These are phyloP conservation scores for Silurus meridionalis DNA, from an alignment of 2,113 vertebrate species.

Conservation along the genomic window DNA sequence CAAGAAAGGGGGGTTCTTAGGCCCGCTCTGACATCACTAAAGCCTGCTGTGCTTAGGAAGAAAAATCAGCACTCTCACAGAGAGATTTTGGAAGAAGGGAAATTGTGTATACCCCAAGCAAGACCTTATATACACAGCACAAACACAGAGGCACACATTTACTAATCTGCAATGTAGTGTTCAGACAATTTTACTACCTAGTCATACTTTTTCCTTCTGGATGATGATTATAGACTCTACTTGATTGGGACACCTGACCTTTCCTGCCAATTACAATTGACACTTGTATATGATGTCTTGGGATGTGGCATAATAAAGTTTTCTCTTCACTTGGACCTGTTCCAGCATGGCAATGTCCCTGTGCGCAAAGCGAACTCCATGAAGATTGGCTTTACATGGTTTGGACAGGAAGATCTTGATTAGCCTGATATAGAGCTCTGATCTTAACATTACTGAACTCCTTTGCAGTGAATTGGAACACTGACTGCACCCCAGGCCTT, in stretches of 20 bases:
- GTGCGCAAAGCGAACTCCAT: too few relatives aligned
- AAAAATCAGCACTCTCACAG: slow-evolving; percentile 33
- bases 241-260: neutral
- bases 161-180: neutral
- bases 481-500: too few relatives aligned
- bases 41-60: slow-evolving; percentile 71
- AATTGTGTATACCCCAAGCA: slow-evolving; percentile 20
- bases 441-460: too few relatives aligned
- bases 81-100: neutral
- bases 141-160: slow-evolving; percentile 7
- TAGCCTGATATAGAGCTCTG: too few relatives aligned
- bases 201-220: neutral
- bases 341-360: too few relatives aligned
- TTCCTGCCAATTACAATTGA: too few relatives aligned
- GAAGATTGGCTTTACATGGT: too few relatives aligned
- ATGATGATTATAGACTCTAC: neutral
- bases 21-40: slow-evolving; percentile 68
- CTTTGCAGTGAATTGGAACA: too few relatives aligned
- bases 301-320: too few relatives aligned
- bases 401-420: too few relatives aligned
- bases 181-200: neutral
- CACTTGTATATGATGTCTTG: too few relatives aligned
- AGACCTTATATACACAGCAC: slow-evolving; percentile 1
- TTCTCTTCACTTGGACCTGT: too few relatives aligned
- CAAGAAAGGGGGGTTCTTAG: slow-evolving; percentile 72